Evolutionary conservation across 1,140 invertebrate genomes (phyloP), one percentile per base, ranked within the genome.

Genomic region (Myzus persicae): DNA sequence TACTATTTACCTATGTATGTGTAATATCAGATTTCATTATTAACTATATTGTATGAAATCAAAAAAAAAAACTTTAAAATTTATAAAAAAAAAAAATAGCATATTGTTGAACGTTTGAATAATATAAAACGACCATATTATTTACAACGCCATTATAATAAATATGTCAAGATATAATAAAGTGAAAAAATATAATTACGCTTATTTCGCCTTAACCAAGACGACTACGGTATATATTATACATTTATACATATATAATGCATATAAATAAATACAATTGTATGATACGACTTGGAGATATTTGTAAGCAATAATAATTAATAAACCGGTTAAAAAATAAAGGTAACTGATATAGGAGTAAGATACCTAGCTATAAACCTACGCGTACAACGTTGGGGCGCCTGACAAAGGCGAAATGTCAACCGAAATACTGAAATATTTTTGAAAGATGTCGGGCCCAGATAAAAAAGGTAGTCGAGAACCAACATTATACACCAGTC

Each of bases 341-440:
- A 89, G n/a, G 48, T 67, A 89, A 90, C 11, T 42, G 89, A 54
- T 59, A 59, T 26, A 31, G 46, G 3, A 11, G 46, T 42, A 36
- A 84, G 67, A 85, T 93, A 90, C 14, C 24, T 59, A 59, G 22
- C 22, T 8, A 59, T 59, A n/a, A n/a, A 59, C 54, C 59, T n/a
- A 24, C 38, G 42, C 38, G 26, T 42, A 42, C 67, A 67, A 81
- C 24, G 44, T 85, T 84, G 76, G 81, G 46, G 40, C 46, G 81
- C n/a, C n/a, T 42, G 59, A 92, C 91, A 81, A 92, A 82, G 91
- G 76, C 91, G 91, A 93, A 93, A 93, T 93, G 91, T 85, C 91
- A 93, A 85, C 91, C 36, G 14, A 85, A 85, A 92, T 38, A 93
- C 44, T 51, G 38, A 93, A 93, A 85, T 85, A 93, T 85, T 85